phyloP scores from a whole-genome alignment of 2,888 invertebrate species.

The Ceramica pisi region DNA sequence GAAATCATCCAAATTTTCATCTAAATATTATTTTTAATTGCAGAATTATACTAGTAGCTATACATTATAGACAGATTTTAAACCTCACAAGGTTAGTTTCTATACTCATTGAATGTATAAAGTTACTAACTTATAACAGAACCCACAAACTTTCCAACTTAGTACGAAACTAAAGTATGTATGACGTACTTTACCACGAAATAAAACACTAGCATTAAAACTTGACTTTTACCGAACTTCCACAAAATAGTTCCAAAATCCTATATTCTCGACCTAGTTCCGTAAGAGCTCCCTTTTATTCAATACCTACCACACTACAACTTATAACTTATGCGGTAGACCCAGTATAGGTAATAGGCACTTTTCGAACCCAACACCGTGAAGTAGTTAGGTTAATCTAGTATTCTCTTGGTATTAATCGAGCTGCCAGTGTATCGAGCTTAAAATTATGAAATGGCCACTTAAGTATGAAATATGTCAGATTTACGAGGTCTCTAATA shows the following conservation, averaged over 20 bases:
- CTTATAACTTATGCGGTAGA: slow-evolving; percentile 30
- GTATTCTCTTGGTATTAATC: slow-evolving; percentile 27
- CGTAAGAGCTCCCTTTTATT: slow-evolving; percentile 42
- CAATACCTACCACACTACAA: slow-evolving; percentile 39
- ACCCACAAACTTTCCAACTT: slow-evolving; percentile 12
- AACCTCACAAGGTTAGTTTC: too few relatives aligned
- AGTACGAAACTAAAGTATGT: slow-evolving; percentile 2
- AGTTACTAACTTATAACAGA: background rate
- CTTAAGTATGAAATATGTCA: slow-evolving; percentile 50
- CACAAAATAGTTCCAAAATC: slow-evolving; percentile 36
- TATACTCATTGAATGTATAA: background rate
- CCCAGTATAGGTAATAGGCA: slow-evolving; percentile 14
- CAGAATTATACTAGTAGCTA: background rate
- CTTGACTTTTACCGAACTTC: slow-evolving; percentile 31
- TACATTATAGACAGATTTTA: too few relatives aligned
- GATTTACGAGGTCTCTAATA: slow-evolving; percentile 38
- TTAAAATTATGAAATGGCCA: slow-evolving; percentile 59
- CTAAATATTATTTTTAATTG: background rate
- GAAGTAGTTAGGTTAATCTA: slow-evolving; percentile 25
- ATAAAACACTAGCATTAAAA: slow-evolving; percentile 33
- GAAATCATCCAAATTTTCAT: background rate
- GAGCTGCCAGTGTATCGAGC: slow-evolving; percentile 20
- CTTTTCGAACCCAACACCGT: slow-evolving; percentile 6
- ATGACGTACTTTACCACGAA: slow-evolving; percentile 6
- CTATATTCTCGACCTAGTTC: slow-evolving; percentile 44